Percentiles rank a stretch among this genome's conserved stretches.
Evolutionary conservation across 2,888 invertebrate genomes (phyloP).

Genomic region (Nasonovia ribisnigri): DNA sequence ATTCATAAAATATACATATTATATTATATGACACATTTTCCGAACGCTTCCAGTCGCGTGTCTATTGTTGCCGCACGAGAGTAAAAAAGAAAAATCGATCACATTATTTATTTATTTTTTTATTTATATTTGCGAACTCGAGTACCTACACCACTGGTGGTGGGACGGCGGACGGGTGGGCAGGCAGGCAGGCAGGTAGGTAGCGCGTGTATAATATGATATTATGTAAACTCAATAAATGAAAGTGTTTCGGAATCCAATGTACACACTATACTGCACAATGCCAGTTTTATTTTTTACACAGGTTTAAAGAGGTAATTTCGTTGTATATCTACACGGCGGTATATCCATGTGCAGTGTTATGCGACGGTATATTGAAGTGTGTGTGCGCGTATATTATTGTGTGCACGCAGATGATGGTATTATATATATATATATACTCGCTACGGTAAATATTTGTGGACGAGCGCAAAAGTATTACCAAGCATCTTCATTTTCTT

Average conservation of each 20-base stretch:
- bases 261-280: not conserved
- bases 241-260: conserved; percentile 18
- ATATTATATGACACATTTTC: not conserved
- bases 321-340: not conserved
- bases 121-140: not conserved
- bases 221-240: conserved; percentile 39
- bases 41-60: conserved; percentile 1
- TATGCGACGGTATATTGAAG: not conserved
- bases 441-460: not conserved
- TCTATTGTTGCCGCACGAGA: not conserved
- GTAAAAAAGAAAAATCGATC: conserved; percentile 22
- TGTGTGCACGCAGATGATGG: not conserved
- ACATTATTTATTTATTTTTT: not conserved
- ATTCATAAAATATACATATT: not conserved
- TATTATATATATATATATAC: not conserved
- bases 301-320: conserved; percentile 12
- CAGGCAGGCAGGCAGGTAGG: not conserved
- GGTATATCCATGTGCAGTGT: too few species aligned
- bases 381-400: not conserved
- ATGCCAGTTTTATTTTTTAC: not conserved
- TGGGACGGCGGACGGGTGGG: not conserved
- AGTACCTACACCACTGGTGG: not conserved
- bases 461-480: not conserved
- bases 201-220: not conserved
- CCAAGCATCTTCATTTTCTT: not conserved